A percentile compares a stretch with the other conserved stretches of the same genome.
Evolutionary conservation across 2,888 invertebrate genomes (phyloP).

Genomic region (Drosophila longiperda): DNA sequence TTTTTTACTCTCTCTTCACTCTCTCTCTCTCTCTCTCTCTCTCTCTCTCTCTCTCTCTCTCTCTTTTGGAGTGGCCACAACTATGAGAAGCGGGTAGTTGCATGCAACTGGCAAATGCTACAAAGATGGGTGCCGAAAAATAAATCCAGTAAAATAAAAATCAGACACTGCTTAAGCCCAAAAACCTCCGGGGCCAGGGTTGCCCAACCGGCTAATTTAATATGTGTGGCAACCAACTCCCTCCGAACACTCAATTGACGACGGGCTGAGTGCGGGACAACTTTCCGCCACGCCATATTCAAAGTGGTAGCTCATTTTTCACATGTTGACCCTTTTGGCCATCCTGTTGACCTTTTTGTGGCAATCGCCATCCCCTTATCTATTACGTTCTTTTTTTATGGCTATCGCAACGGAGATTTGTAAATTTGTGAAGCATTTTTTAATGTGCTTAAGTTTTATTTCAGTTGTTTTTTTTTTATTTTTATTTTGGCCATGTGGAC

Average conservation of each 20-base stretch:
- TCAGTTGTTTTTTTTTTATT: conserved; percentile 45
- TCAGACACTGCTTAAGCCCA: conserved; percentile 44
- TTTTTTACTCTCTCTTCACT: neutral
- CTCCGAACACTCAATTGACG: conserved; percentile 17
- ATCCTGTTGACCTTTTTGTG: conserved; percentile 64
- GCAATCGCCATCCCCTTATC: neutral
- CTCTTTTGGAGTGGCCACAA: conserved; percentile 30
- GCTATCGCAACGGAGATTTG: conserved; percentile 66
- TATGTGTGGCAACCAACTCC: conserved; percentile 48
- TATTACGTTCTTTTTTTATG: conserved; percentile 22
- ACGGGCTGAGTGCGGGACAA: neutral
- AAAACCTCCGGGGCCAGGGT: conserved; percentile 14
- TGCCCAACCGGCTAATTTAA: conserved; percentile 59
- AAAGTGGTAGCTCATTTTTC: conserved; percentile 69
- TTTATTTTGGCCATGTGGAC: conserved; percentile 41
- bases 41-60: neutral
- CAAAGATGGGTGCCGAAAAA: conserved; percentile 34
- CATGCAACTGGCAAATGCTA: conserved; percentile 34
- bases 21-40: neutral
- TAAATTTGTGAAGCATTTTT: conserved; percentile 80
- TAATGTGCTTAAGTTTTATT: conserved; percentile 78
- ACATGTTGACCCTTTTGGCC: conserved; percentile 62
- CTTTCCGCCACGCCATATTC: conserved; percentile 42
- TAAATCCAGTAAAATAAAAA: conserved; percentile 37
- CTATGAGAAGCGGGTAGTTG: conserved; percentile 39